Evolutionary conservation across 2,113 vertebrate genomes (phyloP), one percentile per base, ranked within the genome.

Genomic region (Tursiops truncatus): DNA sequence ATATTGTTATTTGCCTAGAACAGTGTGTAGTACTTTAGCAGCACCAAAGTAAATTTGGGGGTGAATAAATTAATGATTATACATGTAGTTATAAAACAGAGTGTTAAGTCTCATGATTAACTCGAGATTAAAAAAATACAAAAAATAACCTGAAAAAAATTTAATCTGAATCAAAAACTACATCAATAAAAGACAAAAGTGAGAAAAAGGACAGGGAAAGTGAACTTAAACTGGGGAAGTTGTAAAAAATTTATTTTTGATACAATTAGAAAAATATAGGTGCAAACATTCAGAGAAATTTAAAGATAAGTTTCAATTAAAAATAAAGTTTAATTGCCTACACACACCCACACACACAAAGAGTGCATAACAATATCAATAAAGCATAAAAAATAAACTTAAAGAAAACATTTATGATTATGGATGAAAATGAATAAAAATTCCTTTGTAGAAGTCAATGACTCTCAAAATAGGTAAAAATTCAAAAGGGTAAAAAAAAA

Each of bases 271-370:
- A 93, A 96, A 83, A 95, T 67, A 93, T 12, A 89, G 3, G 10
- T 5, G n/a, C 62, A 91, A 56, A 91, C 65, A 88, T 63, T 50
- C 73, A 50, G 31, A 70, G 70, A 83, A 77, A 38, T 63, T 53
- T 74, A 79, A 90, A 89, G 18, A 50, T 60, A 63, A 92, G 63
- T 86, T 89, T 90, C 36, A 95, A 91, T 87, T 80, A 92, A 53
- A 95, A 81, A 70, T 38, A 56, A 96, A 88, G 33, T 79, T 77
- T 53, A 53, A 33, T 53, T 33, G 31, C 18, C 28, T 63, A 38
- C 15, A 36, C 6, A 36, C 9, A 53, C 28, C 53, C 1, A 65
- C 47, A 81, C 4, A 36, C 9, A 63, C 36, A 81, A 1, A 73
- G 25, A 58, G 7, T 38, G 20, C 10, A 25, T 81, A 95, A 74